These are phyloP conservation scores for Brachirus orientalis DNA, from an alignment of 2,113 vertebrate species.

Conservation along the genomic window DNA sequence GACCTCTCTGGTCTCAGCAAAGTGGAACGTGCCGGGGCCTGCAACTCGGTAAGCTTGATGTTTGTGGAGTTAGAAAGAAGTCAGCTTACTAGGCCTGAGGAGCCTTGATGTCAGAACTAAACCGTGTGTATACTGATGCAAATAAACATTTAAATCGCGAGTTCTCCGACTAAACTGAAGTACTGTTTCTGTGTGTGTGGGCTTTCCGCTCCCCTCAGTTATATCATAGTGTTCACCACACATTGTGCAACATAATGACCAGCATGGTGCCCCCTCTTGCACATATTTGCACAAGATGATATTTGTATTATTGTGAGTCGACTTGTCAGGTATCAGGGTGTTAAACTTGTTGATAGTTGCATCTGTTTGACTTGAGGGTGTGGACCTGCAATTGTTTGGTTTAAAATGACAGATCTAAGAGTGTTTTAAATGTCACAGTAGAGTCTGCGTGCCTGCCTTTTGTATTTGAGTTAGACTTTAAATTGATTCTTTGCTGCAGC, in stretches of 20 bases:
- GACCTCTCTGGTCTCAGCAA: constrained; percentile 85
- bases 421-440: not conserved
- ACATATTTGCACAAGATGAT: constrained; percentile 12
- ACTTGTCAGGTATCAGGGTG: not conserved
- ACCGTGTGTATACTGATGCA: too few species aligned
- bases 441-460: not conserved
- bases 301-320: constrained; percentile 9
- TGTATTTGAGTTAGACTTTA: not conserved
- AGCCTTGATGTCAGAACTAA: too few species aligned
- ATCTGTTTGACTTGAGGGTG: constrained; percentile 44
- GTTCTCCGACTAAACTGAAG: too few species aligned
- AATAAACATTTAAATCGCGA: too few species aligned
- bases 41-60: constrained; percentile 86
- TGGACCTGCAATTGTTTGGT: constrained; percentile 21
- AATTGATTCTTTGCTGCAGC: not conserved
- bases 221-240: too few species aligned
- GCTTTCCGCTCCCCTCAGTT: too few species aligned
- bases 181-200: too few species aligned
- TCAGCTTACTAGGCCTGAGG: not conserved
- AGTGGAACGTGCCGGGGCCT: constrained; percentile 91
- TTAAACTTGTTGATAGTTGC: not conserved
- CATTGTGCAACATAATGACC: too few species aligned
- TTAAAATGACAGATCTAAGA: not conserved
- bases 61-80: not conserved
- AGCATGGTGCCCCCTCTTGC: too few species aligned